These are phyloP conservation scores for Trilocha varians DNA, from an alignment of 2,888 invertebrate genomes.

Conservation along the genomic window DNA sequence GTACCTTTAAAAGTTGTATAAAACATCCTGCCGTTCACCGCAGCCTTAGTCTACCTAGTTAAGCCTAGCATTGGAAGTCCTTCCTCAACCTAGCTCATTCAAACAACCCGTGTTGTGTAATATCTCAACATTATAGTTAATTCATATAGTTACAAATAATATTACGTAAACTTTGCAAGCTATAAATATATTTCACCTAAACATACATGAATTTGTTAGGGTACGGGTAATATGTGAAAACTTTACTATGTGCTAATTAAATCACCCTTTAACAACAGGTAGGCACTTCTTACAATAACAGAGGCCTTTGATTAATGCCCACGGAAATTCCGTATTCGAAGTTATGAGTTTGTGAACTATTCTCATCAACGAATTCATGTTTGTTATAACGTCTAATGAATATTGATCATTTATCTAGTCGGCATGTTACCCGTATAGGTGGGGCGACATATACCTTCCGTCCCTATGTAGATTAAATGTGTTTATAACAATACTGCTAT, in stretches of 20 bases:
- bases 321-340: conserved; percentile 23
- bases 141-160: no score
- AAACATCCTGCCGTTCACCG: no score
- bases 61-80: no score
- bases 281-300: neutral
- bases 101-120: no score
- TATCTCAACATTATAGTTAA: no score
- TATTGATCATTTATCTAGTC: conserved; percentile 38
- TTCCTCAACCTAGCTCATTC: no score
- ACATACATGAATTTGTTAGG: no score
- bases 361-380: conserved; percentile 34
- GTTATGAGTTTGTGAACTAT: conserved; percentile 32
- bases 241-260: neutral
- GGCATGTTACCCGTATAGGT: conserved; percentile 26
- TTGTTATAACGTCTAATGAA: conserved; percentile 40
- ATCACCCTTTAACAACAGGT: neutral
- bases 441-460: conserved; percentile 30
- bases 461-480: conserved; percentile 10
- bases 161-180: no score
- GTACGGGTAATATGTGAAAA: no score
- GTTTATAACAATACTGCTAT: conserved; percentile 5
- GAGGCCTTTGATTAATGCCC: conserved; percentile 19
- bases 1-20: no score
- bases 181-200: no score
- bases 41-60: no score